Conservation (phyloP, 2,888 invertebrate genomes). For the Belgica antarctica region DNA sequence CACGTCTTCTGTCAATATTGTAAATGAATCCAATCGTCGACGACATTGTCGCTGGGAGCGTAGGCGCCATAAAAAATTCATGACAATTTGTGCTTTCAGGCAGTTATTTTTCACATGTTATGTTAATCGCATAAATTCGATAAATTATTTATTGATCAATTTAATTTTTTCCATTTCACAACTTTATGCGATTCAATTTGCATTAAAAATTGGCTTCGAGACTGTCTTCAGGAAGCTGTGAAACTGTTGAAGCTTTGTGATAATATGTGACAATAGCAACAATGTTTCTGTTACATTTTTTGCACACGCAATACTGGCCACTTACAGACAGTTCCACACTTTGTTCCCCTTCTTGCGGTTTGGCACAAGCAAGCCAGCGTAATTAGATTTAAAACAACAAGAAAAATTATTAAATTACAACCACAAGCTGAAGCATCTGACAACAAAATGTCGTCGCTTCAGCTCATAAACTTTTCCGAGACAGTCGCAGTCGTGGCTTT, state of each 20-base stretch:
- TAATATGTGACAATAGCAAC: no score
- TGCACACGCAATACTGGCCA: no score
- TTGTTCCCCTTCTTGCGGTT: no score
- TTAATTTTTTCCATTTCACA: neutral
- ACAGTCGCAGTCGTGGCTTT: neutral
- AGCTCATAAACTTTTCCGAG: neutral
- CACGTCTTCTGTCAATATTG: conserved; percentile 21
- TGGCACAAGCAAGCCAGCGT: no score
- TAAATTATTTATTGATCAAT: conserved; percentile 40
- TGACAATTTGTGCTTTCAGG: neutral
- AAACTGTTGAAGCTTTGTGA: no score
- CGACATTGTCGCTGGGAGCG: conserved; percentile 10
- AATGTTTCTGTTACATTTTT: no score
- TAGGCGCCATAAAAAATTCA: conserved; percentile 41
- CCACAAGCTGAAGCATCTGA: conserved; percentile 1
- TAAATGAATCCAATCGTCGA: conserved; percentile 16
- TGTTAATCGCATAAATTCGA: conserved; percentile 29
- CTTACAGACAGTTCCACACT: no score
- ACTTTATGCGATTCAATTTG: conserved; percentile 39
- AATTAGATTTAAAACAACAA: conserved; percentile 23
- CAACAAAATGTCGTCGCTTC: neutral
- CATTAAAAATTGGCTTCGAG: no score
- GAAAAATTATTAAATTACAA: conserved; percentile 4
- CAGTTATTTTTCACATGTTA: conserved; percentile 34
- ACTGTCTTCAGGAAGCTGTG: no score